These are phyloP conservation scores for Malthinus flaveolus DNA, from an alignment of 2,888 invertebrate genomes.

Conservation along the genomic window DNA sequence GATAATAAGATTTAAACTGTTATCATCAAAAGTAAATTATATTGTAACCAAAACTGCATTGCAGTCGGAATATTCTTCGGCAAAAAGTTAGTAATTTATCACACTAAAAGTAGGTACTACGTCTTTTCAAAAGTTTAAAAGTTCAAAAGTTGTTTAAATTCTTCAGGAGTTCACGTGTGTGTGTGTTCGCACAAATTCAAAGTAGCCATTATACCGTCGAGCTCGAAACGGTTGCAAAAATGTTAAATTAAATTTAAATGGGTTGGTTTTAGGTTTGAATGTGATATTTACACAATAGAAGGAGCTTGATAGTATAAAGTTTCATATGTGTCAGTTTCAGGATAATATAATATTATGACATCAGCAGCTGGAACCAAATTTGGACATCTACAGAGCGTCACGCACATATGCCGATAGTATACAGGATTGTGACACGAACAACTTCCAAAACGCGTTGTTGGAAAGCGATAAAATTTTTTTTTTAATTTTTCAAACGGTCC, in stretches of 20 bases:
- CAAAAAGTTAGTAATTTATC: too few species aligned
- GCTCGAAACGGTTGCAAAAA: conserved; percentile 7
- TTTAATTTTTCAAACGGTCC: conserved; percentile 7
- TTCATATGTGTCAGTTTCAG: conserved; percentile 42
- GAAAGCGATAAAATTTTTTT: conserved; percentile 23
- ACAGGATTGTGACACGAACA: conserved; percentile 45
- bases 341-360: conserved; percentile 47
- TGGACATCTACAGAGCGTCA: conserved; percentile 44
- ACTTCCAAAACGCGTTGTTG: conserved; percentile 37
- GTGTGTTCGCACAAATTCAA: conserved; percentile 22
- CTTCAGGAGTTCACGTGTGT: conserved; percentile 23
- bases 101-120: not conserved
- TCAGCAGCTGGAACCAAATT: conserved; percentile 41
- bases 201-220: conserved; percentile 12
- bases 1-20: too few species aligned
- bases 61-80: too few species aligned
- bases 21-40: too few species aligned
- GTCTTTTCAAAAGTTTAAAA: conserved; percentile 14
- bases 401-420: conserved; percentile 45
- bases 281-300: conserved; percentile 4
- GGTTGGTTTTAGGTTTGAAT: not conserved
- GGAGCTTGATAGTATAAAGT: conserved; percentile 20
- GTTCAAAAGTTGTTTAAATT: conserved; percentile 26
- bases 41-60: too few species aligned
- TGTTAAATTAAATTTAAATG: not conserved